A percentile compares a stretch with the other conserved stretches of the same genome.
Evolutionary conservation across 2,113 vertebrate genomes (phyloP).

Genomic region (Sinocyclocheilus grahami): DNA sequence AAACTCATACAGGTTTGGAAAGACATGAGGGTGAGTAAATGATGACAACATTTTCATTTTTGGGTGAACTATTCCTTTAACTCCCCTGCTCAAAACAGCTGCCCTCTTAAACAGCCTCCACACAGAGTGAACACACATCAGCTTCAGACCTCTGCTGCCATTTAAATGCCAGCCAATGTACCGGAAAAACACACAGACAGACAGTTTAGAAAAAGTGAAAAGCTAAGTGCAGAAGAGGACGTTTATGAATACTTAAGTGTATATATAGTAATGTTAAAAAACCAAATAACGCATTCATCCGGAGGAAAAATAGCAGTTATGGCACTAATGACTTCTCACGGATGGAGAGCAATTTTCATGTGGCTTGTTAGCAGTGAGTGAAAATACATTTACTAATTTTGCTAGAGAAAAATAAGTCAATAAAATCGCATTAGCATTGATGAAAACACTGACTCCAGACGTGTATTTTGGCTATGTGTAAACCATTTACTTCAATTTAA

Average conservation of each 20-base stretch:
- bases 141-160: neutral
- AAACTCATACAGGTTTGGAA: too few species aligned
- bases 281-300: neutral
- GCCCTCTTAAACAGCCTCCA: neutral
- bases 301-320: neutral
- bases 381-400: slow-evolving; percentile 29
- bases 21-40: too few species aligned
- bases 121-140: slow-evolving; percentile 19
- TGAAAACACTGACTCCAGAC: neutral
- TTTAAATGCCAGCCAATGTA: slow-evolving; percentile 16
- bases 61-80: neutral
- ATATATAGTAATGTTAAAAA: neutral
- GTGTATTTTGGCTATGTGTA: neutral
- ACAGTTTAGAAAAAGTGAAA: neutral
- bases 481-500: neutral
- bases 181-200: neutral
- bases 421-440: slow-evolving; percentile 10
- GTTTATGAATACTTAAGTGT: neutral
- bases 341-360: slow-evolving; percentile 14
- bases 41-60: too few species aligned
- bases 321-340: neutral
- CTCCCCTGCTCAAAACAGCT: neutral
- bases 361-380: slow-evolving; percentile 3
- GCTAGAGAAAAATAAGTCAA: neutral
- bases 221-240: neutral